phyloP scores from a whole-genome alignment of 2,888 invertebrate species.

The Aleiodes alternator region DNA sequence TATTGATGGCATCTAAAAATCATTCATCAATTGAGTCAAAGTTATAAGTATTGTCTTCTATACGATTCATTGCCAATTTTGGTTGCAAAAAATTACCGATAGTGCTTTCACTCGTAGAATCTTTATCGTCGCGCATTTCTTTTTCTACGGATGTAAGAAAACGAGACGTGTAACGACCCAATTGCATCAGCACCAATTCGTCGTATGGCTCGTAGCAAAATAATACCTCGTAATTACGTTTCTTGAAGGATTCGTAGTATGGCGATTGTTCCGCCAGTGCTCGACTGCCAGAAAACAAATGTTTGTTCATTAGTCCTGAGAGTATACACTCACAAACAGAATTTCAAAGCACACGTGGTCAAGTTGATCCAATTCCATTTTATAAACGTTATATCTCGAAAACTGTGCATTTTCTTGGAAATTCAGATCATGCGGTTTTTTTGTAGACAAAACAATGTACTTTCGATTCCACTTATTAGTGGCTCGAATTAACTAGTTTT shows the following conservation, averaged over 20 bases:
- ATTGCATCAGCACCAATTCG: slow-evolving; percentile 93
- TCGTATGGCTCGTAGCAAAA: slow-evolving; percentile 99
- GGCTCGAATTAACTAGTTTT: too few relatives aligned
- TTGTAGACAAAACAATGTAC: too few relatives aligned
- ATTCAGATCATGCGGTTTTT: too few relatives aligned
- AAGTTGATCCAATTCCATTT: too few relatives aligned
- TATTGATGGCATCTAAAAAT: slow-evolving; percentile 80
- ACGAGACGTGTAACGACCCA: slow-evolving; percentile 87
- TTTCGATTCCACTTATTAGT: too few relatives aligned
- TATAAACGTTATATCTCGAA: too few relatives aligned
- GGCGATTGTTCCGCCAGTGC: slow-evolving; percentile 95
- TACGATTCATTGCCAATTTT: slow-evolving; percentile 32
- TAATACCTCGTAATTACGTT: slow-evolving; percentile 91
- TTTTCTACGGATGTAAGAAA: slow-evolving; percentile 93
- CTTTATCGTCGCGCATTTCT: slow-evolving; percentile 88
- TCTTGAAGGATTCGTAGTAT: slow-evolving; percentile 94
- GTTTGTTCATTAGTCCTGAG: slow-evolving; percentile 18
- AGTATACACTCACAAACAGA: slow-evolving; percentile 13
- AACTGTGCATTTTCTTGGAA: too few relatives aligned
- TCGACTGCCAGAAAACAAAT: slow-evolving; percentile 80
- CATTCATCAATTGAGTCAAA: slow-evolving; percentile 36
- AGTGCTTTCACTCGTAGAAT: slow-evolving; percentile 78
- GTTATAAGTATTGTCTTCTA: not conserved
- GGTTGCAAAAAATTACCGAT: slow-evolving; percentile 76
- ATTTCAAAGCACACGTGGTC: too few relatives aligned